These are phyloP conservation scores for Spilarctia lutea DNA, from an alignment of 2,888 invertebrate genomes.

Conservation along the genomic window DNA sequence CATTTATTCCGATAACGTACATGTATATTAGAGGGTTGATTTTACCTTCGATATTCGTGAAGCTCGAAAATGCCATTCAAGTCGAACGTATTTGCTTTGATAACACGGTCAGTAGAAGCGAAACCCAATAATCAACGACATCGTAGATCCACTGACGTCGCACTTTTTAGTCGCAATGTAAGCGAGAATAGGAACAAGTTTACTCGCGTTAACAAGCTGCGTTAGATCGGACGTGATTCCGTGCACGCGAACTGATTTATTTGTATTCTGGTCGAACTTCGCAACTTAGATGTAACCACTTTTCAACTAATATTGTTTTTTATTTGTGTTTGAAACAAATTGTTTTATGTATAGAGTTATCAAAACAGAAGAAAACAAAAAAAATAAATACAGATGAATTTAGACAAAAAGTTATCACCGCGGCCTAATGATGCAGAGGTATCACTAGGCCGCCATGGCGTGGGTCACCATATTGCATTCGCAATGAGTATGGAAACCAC, in stretches of 20 bases:
- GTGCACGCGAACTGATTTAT: slow-evolving; percentile 76
- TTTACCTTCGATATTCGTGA: neutral
- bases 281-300: slow-evolving; percentile 54
- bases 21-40: slow-evolving; percentile 3
- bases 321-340: neutral
- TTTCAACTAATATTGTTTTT: slow-evolving; percentile 42
- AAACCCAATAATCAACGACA: slow-evolving; percentile 20
- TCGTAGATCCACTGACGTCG: slow-evolving; percentile 7
- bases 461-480: no score
- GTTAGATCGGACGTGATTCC: slow-evolving; percentile 76
- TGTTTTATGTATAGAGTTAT: neutral
- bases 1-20: neutral
- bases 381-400: neutral
- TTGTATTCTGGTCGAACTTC: slow-evolving; percentile 67
- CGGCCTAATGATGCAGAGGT: no score
- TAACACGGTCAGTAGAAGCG: slow-evolving; percentile 9
- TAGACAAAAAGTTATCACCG: neutral
- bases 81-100: slow-evolving; percentile 17
- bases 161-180: slow-evolving; percentile 26
- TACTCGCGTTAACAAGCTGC: slow-evolving; percentile 77
- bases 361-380: neutral
- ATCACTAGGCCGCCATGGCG: no score
- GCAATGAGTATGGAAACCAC: no score
- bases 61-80: neutral
- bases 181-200: slow-evolving; percentile 66